A percentile compares a stretch with the other conserved stretches of the same genome.
Evolutionary conservation across 2,797 vertebrate genomes (phyloP).

Genomic region (Phyllotis vaccarum): DNA sequence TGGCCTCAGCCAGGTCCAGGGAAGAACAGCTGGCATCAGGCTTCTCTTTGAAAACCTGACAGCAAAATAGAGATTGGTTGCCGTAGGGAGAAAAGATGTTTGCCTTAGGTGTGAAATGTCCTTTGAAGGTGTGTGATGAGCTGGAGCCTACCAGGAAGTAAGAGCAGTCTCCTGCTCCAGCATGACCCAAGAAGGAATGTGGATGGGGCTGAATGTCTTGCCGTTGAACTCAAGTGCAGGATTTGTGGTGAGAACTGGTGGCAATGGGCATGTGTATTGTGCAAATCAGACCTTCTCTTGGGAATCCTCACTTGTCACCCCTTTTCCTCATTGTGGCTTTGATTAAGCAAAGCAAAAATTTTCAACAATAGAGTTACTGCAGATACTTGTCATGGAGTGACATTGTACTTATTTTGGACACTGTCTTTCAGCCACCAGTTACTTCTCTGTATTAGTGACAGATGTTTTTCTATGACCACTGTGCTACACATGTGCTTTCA

Average conservation of each 20-base stretch:
- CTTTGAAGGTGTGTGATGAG: neutral
- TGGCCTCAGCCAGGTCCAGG: fast-evolving
- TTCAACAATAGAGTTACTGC: neutral
- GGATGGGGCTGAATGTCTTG: neutral
- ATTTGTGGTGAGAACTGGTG: neutral
- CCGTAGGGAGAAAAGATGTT: neutral
- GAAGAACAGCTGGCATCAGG: neutral
- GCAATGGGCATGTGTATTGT: neutral
- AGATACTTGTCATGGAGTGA: neutral
- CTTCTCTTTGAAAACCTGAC: slow-evolving; percentile 28
- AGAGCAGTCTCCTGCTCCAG: neutral
- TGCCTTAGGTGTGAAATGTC: neutral
- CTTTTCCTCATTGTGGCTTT: neutral
- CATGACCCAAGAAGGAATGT: fast-evolving
- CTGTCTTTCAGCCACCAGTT: neutral
- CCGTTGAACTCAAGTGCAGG: neutral
- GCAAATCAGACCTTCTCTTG: neutral
- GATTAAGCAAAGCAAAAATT: slow-evolving; percentile 4
- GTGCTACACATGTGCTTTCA: neutral
- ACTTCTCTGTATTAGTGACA: neutral
- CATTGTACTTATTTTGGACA: neutral
- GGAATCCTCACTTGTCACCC: neutral
- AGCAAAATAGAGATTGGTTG: neutral
- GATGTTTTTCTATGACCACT: neutral
- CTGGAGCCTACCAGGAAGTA: neutral